Conservation (phyloP, 2,797 vertebrate species). For the Amblyopsis hoosieri region DNA sequence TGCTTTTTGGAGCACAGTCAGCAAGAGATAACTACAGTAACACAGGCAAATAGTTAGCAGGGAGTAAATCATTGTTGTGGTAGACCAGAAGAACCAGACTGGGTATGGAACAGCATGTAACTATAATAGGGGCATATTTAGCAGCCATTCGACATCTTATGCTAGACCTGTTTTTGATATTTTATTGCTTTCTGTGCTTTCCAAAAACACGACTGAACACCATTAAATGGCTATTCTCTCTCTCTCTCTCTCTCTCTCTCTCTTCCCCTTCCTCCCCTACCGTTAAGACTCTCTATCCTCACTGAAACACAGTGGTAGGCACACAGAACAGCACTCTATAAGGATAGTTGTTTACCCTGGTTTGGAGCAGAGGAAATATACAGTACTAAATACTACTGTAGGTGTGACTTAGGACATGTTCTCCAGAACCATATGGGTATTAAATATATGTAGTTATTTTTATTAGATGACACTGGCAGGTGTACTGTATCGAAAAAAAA, state of each 20-base stretch:
- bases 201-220: slow-evolving; percentile 35
- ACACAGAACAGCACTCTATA: slow-evolving; percentile 33
- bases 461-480: slow-evolving; percentile 25
- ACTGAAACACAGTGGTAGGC: slow-evolving; percentile 48
- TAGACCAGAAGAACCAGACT: slow-evolving; percentile 43
- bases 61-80: slow-evolving; percentile 25
- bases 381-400: neutral
- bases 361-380: slow-evolving; percentile 47
- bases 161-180: slow-evolving; percentile 22
- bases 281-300: slow-evolving; percentile 10
- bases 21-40: slow-evolving; percentile 18
- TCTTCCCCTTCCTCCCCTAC: slow-evolving; percentile 40
- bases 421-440: slow-evolving; percentile 20
- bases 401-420: slow-evolving; percentile 20
- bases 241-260: slow-evolving; percentile 20
- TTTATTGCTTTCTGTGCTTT: slow-evolving; percentile 15
- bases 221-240: slow-evolving; percentile 26
- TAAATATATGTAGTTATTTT: slow-evolving; percentile 25
- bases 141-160: slow-evolving; percentile 20
- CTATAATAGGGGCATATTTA: slow-evolving; percentile 39
- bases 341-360: slow-evolving; percentile 30
- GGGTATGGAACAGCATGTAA: slow-evolving; percentile 24
- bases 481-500: slow-evolving; percentile 12
- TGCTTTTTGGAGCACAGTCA: slow-evolving; percentile 12
- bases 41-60: slow-evolving; percentile 24